A percentile compares a stretch with the other conserved stretches of the same genome.
phyloP scores from a whole-genome alignment of 2,113 vertebrate genomes.

The Gnathonemus echidnorhynchus region DNA sequence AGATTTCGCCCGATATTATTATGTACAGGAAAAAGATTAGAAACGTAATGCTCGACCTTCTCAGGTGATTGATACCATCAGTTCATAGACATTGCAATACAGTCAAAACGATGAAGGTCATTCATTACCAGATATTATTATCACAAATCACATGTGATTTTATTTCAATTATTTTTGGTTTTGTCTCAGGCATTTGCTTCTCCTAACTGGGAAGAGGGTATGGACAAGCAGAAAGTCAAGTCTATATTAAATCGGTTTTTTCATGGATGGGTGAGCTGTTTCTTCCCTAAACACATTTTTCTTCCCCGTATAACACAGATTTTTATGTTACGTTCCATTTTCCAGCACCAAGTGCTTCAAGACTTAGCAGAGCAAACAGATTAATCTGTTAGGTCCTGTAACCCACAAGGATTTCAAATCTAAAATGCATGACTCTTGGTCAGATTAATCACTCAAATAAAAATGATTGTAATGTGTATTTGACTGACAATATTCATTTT shows the following conservation, averaged over 20 bases:
- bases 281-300: neutral
- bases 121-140: neutral
- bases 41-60: neutral
- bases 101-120: neutral
- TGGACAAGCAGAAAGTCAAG: slow-evolving; percentile 45
- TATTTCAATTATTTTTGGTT: neutral
- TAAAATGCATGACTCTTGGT: neutral
- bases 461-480: neutral
- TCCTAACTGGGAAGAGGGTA: slow-evolving; percentile 55
- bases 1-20: neutral
- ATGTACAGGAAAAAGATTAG: neutral
- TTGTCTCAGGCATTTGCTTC: slow-evolving; percentile 42
- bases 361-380: neutral
- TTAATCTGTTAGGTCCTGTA: neutral
- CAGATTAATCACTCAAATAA: neutral
- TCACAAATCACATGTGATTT: neutral
- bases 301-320: neutral
- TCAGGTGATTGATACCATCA: neutral
- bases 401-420: neutral
- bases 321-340: neutral
- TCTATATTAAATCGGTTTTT: slow-evolving; percentile 41
- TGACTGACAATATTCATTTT: neutral
- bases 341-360: neutral
- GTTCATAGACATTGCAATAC: neutral
- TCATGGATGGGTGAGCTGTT: slow-evolving; percentile 45